Percentiles rank a stretch among this genome's conserved stretches.
Evolutionary conservation across 2,113 vertebrate species (phyloP).

Genomic region (cat (Felis catus)): DNA sequence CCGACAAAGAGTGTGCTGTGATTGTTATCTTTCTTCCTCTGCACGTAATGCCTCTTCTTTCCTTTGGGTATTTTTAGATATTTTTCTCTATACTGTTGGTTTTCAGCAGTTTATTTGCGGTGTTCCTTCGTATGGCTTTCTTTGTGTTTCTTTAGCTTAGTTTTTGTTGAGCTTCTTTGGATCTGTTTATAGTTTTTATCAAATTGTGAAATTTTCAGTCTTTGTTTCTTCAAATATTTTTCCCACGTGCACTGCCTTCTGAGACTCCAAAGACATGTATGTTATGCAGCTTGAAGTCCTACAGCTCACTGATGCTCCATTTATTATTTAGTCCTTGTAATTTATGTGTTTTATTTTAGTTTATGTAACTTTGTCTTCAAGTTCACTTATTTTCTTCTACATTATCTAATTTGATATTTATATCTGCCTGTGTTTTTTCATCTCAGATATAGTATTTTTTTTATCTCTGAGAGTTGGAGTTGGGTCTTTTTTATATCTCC

Average conservation of each 20-base stretch:
- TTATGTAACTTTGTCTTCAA: not conserved
- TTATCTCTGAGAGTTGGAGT: not conserved
- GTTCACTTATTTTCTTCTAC: conserved; percentile 1
- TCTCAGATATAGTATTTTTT: not conserved
- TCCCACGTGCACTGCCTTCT: not conserved
- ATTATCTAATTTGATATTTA: not conserved
- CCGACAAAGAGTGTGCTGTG: not conserved
- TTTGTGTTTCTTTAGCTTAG: not conserved
- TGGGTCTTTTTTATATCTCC: not conserved
- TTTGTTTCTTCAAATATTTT: conserved; percentile 30
- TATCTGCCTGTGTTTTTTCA: not conserved
- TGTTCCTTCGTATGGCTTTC: not conserved
- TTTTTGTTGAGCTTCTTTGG: not conserved
- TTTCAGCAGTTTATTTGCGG: not conserved
- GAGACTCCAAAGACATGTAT: not conserved
- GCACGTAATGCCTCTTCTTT: not conserved
- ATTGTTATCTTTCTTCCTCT: not conserved
- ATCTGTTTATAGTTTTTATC: not conserved
- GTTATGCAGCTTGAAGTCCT: not conserved
- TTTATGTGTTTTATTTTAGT: not conserved
- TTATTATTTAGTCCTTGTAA: conserved; percentile 30
- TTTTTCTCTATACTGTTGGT: not conserved
- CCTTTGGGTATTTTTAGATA: not conserved
- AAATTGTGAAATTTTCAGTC: not conserved
- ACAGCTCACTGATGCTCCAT: not conserved